Evolutionary conservation across 2,113 vertebrate species (phyloP), one percentile per base, ranked within the genome.

Genomic region (Mus pahari): DNA sequence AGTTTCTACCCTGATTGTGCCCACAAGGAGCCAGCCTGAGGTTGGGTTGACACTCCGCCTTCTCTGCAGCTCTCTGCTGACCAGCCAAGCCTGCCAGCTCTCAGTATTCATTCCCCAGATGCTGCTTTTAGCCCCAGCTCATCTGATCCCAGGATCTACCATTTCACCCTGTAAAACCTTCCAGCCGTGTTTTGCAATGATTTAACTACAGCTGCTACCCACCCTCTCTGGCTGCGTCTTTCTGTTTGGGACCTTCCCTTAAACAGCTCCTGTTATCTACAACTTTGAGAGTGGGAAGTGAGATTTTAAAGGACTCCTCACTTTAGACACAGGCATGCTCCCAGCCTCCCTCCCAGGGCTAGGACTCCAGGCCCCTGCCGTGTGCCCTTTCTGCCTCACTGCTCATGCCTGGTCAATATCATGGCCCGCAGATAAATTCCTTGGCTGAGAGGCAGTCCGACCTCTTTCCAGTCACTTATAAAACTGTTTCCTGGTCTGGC

Each of bases 221-320:
- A 1, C 48, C 16, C 19, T 16, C 45, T 17, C 71, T 53, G 4
- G 73, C 14, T 7, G 4, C 9, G 0, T 50, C 68, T 28, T 10
- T 42, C 0, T 28, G 24, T 16, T 24, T 0, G 4, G 62, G 39
- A 31, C 64, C 19, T 53, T 3, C 0, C 45, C 48, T 55, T 4
- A 19, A 19, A 8, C 6, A 0, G 36, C 33, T 48, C 24, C 55
- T 48, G 58, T 33, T 3, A 11, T 36, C 45, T 3, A 1, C 79
- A 78, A 9, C 66, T 39, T 42, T 13, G 1, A 0, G n/a, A 31
- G 2, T 9, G 42, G 28, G 31, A 55, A 55, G 53, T 42, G 17
- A 0, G 82, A 6, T n/a, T 8, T 0, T 58, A 7, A 55, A 3
- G 7, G 13, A 3, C 13, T 53, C 28, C 60, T 14, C 26, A 0